These are phyloP conservation scores for Condylura cristata DNA, from an alignment of 2,113 vertebrate species.

Conservation along the genomic window DNA sequence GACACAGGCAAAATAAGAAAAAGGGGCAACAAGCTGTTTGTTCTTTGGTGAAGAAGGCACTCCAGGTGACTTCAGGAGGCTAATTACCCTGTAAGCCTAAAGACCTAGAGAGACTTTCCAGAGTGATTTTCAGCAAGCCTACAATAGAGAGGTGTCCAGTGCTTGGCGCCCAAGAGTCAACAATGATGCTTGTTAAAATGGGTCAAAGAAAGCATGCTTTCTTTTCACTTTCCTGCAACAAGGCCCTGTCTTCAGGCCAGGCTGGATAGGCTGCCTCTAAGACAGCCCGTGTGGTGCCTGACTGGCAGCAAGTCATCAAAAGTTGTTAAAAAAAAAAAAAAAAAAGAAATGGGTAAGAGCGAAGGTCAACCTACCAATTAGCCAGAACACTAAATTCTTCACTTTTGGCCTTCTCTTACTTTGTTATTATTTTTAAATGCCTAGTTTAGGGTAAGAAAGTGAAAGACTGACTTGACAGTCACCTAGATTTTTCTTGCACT, in stretches of 20 bases:
- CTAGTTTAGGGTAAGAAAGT: neutral
- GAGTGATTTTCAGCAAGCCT: neutral
- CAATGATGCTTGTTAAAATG: neutral
- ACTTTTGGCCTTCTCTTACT: neutral
- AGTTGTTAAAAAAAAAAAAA: neutral
- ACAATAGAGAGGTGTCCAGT: neutral
- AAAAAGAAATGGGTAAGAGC: neutral
- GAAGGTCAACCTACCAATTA: neutral
- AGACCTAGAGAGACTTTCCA: neutral
- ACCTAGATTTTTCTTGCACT: neutral
- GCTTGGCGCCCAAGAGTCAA: neutral
- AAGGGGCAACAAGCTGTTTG: neutral
- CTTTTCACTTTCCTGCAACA: neutral
- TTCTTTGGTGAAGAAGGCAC: neutral
- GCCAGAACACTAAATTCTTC: neutral
- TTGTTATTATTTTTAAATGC: neutral
- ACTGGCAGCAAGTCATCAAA: neutral
- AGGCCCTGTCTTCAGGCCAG: neutral
- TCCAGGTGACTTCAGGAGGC: neutral
- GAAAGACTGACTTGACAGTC: neutral
- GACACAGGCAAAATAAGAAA: neutral
- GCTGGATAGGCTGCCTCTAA: neutral
- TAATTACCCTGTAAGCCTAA: neutral
- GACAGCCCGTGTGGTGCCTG: accelerated
- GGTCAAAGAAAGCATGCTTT: neutral